phyloP scores from a whole-genome alignment of 37 sponge, comb jelly and placozoan genomes.

The Aplysina aerophoba region DNA sequence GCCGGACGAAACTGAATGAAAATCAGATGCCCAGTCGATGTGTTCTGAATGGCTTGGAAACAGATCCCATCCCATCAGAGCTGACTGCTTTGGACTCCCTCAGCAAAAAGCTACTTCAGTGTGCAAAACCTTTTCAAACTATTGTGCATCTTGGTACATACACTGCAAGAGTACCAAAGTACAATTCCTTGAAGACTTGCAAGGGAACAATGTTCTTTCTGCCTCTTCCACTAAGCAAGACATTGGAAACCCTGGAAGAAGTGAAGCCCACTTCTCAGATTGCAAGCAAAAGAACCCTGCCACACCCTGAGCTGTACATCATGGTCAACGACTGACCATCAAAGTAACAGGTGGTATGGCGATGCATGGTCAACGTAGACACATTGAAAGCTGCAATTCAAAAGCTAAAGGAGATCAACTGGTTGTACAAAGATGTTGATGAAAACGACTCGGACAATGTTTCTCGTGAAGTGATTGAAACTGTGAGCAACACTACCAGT shows the following conservation, averaged over 20 bases:
- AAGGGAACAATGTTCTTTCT: slow-evolving; percentile 49
- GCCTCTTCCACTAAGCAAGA: slow-evolving; percentile 47
- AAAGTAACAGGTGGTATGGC: not conserved
- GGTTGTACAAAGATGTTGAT: not conserved
- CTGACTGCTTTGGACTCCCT: slow-evolving; percentile 18
- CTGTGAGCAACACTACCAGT: slow-evolving; percentile 18
- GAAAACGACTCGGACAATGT: not conserved
- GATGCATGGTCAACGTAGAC: not conserved
- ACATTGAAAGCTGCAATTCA: not conserved
- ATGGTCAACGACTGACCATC: not conserved
- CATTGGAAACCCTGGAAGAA: slow-evolving; percentile 45
- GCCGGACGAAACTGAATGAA: not conserved
- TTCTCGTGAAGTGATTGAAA: slow-evolving; percentile 38
- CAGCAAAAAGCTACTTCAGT: slow-evolving; percentile 42
- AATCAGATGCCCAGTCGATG: slow-evolving; percentile 44
- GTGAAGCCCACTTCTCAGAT: not conserved
- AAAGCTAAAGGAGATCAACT: not conserved
- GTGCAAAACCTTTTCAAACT: slow-evolving; percentile 58
- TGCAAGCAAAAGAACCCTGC: too few species aligned
- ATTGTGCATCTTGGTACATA: slow-evolving; percentile 56
- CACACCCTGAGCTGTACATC: not conserved
- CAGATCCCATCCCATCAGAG: slow-evolving; percentile 30
- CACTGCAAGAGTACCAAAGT: slow-evolving; percentile 53
- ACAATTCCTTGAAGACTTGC: slow-evolving; percentile 36
- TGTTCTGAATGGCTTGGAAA: slow-evolving; percentile 40